Base-by-base conservation (phyloP, 2,113 vertebrate species). In the Ctenodactylus gundi region DNA sequence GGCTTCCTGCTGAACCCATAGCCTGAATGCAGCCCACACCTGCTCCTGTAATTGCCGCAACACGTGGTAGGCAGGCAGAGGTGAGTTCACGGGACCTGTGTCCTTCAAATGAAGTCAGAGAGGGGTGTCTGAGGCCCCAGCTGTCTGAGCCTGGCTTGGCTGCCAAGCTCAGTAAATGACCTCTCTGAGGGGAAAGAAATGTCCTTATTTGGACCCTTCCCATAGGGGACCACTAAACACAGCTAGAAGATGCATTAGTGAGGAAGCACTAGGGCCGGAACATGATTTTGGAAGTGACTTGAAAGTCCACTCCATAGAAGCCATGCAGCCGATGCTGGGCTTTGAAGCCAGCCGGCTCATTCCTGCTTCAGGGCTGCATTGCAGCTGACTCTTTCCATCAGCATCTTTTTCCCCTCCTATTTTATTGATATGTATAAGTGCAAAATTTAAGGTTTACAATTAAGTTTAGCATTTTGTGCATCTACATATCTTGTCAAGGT, bases 371-470 rank as follows among this genome's bases (percentile, higher is more conserved):
- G 53, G 51, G 25, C 36, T 46, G 57, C 6, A 9, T 49, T 6
- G 7, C 18, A 31, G 51, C 73, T 70, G 25, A 55, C 18, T 34
- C 34, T 13, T 0, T 0, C 51, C n/a, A 1, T 6, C 27, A 20
- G 36, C 70, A 18, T 78, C 58, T 58, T n/a, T n/a, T n/a, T n/a
- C n/a, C n/a, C n/a, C n/a, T n/a, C n/a, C n/a, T n/a, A n/a, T n/a
- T n/a, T n/a, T n/a, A n/a, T n/a, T n/a, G n/a, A n/a, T n/a, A n/a
- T n/a, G n/a, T n/a, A n/a, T n/a, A n/a, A n/a, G n/a, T n/a, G n/a
- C n/a, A n/a, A n/a, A n/a, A n/a, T n/a, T n/a, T n/a, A n/a, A n/a
- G n/a, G n/a, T n/a, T n/a, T n/a, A n/a, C n/a, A n/a, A n/a, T n/a
- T n/a, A n/a, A n/a, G n/a, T n/a, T n/a, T n/a, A n/a, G n/a, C n/a